Conservation (phyloP, 2,888 invertebrate species). For the Uloborus plumipes region DNA sequence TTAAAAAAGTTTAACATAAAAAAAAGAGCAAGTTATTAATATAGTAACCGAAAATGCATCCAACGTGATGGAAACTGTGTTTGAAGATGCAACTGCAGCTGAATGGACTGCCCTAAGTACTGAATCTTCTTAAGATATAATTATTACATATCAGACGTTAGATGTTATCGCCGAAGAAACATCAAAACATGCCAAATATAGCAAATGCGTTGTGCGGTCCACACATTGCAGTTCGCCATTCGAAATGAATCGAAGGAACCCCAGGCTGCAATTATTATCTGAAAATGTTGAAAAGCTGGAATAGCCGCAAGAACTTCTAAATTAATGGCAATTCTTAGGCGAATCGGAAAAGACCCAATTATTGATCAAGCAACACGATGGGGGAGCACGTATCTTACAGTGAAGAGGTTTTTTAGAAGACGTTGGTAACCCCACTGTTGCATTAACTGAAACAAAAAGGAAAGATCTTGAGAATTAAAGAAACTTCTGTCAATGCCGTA, state of each 20-base stretch:
- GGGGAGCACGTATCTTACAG: too few relatives aligned
- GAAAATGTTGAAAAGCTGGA: not conserved
- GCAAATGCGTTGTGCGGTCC: not conserved
- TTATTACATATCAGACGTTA: not conserved
- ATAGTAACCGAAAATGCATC: not conserved
- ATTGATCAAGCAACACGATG: too few relatives aligned
- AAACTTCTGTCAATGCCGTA: too few relatives aligned
- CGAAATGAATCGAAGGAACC: not conserved
- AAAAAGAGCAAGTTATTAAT: not conserved
- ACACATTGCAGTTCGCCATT: not conserved
- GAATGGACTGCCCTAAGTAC: not conserved
- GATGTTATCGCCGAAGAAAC: not conserved
- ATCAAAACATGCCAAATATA: not conserved
- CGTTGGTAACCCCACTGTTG: too few relatives aligned
- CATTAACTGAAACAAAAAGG: too few relatives aligned
- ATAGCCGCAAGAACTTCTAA: not conserved
- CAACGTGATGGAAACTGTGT: not conserved
- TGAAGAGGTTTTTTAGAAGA: too few relatives aligned
- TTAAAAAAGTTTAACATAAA: constrained; percentile 3
- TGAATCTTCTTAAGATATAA: not conserved
- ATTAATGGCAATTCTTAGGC: too few relatives aligned
- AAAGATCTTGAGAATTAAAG: too few relatives aligned
- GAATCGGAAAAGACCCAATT: too few relatives aligned
- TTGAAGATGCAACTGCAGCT: not conserved
- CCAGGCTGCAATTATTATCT: not conserved